These are phyloP conservation scores for Ichneumon xanthorius DNA, from an alignment of 2,888 invertebrate genomes.

Conservation along the genomic window DNA sequence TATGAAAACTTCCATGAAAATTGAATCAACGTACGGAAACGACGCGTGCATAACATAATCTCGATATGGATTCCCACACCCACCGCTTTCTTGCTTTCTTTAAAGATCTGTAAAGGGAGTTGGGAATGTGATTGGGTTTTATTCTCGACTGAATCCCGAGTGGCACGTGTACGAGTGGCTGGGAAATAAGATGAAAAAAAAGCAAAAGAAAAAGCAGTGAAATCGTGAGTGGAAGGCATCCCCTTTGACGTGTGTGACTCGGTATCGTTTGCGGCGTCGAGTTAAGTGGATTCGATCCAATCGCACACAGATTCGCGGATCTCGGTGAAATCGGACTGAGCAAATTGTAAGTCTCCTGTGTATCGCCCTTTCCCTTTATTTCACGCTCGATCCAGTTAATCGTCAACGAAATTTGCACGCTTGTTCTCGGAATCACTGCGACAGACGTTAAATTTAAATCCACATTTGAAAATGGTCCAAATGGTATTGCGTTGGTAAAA, in stretches of 20 bases:
- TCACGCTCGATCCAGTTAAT: not conserved
- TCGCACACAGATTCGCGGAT: not conserved
- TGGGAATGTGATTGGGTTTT: constrained; percentile 12
- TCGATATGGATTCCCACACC: constrained; percentile 9
- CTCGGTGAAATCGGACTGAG: constrained; percentile 40
- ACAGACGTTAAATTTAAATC: too few species aligned
- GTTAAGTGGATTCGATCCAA: constrained; percentile 24
- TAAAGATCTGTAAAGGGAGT: constrained; percentile 1
- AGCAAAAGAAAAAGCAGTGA: constrained; percentile 17
- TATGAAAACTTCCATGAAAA: not conserved
- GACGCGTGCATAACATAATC: constrained; percentile 20
- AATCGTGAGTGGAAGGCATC: constrained; percentile 20
- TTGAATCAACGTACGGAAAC: constrained; percentile 1
- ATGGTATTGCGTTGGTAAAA: too few species aligned
- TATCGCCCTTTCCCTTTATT: constrained; percentile 5
- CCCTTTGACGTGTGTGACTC: constrained; percentile 25
- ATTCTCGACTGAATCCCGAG: constrained; percentile 22
- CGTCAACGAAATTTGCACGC: not conserved
- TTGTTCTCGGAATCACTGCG: not conserved
- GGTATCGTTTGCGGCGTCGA: constrained; percentile 32
- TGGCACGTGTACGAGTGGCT: constrained; percentile 32
- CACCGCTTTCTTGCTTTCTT: constrained; percentile 10
- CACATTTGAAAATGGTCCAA: too few species aligned
- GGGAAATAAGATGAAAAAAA: not conserved
- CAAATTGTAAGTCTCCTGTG: constrained; percentile 14